Conservation (phyloP, 2,797 vertebrate species). For the Trichosurus vulpecula region DNA sequence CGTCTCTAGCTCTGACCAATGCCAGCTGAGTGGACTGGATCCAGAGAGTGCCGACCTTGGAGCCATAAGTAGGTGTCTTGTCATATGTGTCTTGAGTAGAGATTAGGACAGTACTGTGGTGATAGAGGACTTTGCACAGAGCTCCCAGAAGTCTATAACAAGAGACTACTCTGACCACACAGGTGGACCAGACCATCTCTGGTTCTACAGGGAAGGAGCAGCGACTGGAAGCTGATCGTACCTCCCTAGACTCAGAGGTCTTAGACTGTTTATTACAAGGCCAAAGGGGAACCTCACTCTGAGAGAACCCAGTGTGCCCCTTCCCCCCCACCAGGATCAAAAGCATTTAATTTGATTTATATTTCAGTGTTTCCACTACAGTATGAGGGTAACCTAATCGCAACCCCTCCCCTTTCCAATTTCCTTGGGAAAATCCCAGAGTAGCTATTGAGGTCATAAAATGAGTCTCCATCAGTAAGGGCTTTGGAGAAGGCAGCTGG, state of each 20-base stretch:
- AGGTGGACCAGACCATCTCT: fast-evolving
- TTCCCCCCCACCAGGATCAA: background rate
- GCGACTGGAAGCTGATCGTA: background rate
- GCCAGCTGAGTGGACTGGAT: slow-evolving; percentile 80
- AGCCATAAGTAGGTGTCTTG: slow-evolving; percentile 87
- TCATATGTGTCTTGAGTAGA: background rate
- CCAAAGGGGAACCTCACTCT: background rate
- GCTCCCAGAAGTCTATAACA: background rate
- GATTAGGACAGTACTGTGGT: background rate
- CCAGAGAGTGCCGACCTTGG: slow-evolving; percentile 81
- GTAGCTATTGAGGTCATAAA: background rate
- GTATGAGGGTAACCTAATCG: background rate
- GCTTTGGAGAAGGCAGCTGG: background rate
- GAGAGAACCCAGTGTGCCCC: no score
- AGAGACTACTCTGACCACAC: background rate
- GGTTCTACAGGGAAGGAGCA: fast-evolving
- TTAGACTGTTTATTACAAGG: background rate
- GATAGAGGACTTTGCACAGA: background rate
- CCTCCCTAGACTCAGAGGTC: no score
- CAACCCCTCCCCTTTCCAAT: background rate
- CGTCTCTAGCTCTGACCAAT: background rate
- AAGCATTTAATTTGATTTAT: background rate
- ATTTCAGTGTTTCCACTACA: background rate
- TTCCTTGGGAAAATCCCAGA: background rate
- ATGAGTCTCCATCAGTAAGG: background rate